Evolutionary conservation across 1,140 invertebrate species (phyloP), one percentile per base, ranked within the genome.

Genomic region (Venturia canescens): DNA sequence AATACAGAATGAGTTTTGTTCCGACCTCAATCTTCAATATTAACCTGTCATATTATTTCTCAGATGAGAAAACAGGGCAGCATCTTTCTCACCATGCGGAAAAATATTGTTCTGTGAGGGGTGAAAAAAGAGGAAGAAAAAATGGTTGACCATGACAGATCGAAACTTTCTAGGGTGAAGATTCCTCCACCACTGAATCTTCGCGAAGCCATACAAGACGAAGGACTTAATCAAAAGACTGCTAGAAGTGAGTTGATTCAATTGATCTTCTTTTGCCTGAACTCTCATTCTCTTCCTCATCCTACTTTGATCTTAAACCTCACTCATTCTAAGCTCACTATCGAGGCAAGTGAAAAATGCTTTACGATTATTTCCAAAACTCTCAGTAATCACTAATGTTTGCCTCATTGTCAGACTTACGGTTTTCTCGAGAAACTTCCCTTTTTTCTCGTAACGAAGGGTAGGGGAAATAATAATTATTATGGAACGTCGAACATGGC

Each of bases 121-220:
- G 3, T 53, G 16, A 69, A 69, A 4, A 31, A 69, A 31, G 38
- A 44, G 38, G 7, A 9, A 69, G n/a, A 70, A 63, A 81, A 69
- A 76, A 83, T 83, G 82, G 70, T 70, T 31, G 82, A 83, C 31
- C 76, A 67, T 26, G 70, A 50, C 44, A 78, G 79, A 74, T 60
- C 80, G 34, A 83, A 63, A 21, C 48, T 77, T 16, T 78, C 77
- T n/a, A 83, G 76, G 69, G 74, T 70, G 50, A 84, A 80, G 75
- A 80, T 82, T 53, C 81, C 81, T 50, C 75, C 67, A 23, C 80
- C 83, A 21, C 53, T 84, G 15, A 82, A 84, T 80, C 67, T 84
- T 57, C 60, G 70, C 18, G 66, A 79, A 15, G 81, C 81, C 0
- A 66, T 60, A 38, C 74, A 82, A 26, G 83, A 82, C 31, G 80